These are phyloP conservation scores for Eupithecia abbreviata DNA, from an alignment of 2,888 invertebrate species.

Conservation along the genomic window DNA sequence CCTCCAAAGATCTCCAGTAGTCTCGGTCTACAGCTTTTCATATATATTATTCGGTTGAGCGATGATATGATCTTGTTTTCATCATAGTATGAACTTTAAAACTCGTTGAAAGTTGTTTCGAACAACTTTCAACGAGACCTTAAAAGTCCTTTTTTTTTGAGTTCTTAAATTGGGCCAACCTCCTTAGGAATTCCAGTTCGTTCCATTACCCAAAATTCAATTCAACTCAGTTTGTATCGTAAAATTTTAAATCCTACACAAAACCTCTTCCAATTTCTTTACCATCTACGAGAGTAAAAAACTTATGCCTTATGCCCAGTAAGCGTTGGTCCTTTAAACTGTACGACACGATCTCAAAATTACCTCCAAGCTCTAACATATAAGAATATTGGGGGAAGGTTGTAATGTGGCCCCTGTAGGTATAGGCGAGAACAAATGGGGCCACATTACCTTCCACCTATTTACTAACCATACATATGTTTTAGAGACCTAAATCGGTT, in stretches of 20 bases:
- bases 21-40: no score
- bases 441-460: not conserved
- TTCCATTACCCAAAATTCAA: slow-evolving; percentile 34
- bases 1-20: no score
- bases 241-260: slow-evolving; percentile 44
- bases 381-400: no score
- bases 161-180: not conserved
- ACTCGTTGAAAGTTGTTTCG: no score
- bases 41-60: no score
- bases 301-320: slow-evolving; percentile 42
- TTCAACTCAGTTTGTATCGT: slow-evolving; percentile 44
- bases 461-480: not conserved
- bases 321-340: slow-evolving; percentile 32
- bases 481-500: not conserved
- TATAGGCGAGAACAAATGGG: no score
- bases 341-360: slow-evolving; percentile 30
- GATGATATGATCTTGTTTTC: no score
- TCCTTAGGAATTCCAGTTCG: slow-evolving; percentile 23
- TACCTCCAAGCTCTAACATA: not conserved
- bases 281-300: slow-evolving; percentile 46
- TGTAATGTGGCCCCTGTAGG: no score
- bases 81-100: no score
- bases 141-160: not conserved
- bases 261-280: slow-evolving; percentile 47
- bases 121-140: no score